A percentile compares a stretch with the other conserved stretches of the same genome.
Conservation (phyloP, 2,797 vertebrate species). For the Diglossa cyanea region DNA sequence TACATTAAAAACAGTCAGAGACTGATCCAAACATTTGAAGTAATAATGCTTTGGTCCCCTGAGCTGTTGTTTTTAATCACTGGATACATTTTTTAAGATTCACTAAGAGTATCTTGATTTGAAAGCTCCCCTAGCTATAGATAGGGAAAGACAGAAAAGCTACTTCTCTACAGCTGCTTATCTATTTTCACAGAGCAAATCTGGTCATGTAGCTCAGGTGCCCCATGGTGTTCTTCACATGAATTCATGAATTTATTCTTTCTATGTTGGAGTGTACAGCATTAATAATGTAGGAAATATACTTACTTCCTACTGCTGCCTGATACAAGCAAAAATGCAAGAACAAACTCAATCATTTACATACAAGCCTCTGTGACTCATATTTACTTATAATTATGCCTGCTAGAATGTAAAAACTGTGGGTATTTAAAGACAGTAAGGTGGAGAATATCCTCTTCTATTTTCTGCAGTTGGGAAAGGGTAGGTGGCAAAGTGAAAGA, state of each 20-base stretch:
- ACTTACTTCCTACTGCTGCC: neutral
- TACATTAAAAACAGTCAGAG: neutral
- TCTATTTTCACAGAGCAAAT: neutral
- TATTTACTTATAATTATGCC: slow-evolving; percentile 8
- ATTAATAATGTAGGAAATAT: neutral
- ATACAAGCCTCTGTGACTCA: neutral
- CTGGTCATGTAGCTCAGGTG: neutral
- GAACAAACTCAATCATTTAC: slow-evolving; percentile 10
- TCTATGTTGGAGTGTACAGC: neutral
- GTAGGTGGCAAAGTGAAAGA: neutral
- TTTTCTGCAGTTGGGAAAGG: neutral
- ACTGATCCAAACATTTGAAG: neutral
- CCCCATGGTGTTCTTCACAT: neutral
- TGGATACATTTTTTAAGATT: neutral
- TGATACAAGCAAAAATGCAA: neutral
- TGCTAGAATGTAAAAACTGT: neutral
- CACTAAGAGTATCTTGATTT: neutral
- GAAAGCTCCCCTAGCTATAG: neutral
- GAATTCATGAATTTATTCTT: neutral
- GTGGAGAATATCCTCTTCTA: neutral
- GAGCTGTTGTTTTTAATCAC: neutral
- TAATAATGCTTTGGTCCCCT: neutral
- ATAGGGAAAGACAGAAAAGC: neutral
- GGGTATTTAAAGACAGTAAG: neutral
- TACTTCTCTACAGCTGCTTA: neutral